These are phyloP conservation scores for Xanthia icteritia DNA, from an alignment of 2,888 invertebrate species.

Conservation along the genomic window DNA sequence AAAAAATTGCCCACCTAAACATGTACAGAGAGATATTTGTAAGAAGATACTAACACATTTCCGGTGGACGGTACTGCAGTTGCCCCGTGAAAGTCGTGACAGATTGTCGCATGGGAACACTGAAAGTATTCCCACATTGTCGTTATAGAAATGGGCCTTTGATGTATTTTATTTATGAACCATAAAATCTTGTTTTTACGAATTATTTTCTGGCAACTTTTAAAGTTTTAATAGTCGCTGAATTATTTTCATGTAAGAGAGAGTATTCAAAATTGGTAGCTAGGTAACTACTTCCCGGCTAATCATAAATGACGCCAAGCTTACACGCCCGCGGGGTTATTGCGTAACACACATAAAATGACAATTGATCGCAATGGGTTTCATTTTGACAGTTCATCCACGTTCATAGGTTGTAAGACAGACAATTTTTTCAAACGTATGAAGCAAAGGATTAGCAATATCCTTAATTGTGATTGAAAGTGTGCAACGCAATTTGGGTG, in stretches of 20 bases:
- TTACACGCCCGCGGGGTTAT: neutral
- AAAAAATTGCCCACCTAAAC: neutral
- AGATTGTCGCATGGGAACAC: conserved; percentile 32
- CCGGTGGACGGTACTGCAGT: neutral
- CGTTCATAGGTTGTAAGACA: too few relatives aligned
- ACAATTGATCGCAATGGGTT: too few relatives aligned
- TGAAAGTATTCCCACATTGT: conserved; percentile 43
- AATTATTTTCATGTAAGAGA: conserved; percentile 56
- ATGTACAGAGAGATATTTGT: neutral
- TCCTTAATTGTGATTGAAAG: too few relatives aligned
- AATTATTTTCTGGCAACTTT: conserved; percentile 59
- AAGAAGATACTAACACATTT: conserved; percentile 2
- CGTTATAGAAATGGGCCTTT: conserved; percentile 51
- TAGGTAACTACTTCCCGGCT: conserved; percentile 15
- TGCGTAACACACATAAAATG: too few relatives aligned
- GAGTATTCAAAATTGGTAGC: conserved; percentile 5
- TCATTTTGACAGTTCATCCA: too few relatives aligned
- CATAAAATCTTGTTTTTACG: conserved; percentile 60
- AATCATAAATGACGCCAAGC: neutral
- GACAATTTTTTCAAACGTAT: too few relatives aligned
- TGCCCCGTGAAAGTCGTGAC: conserved; percentile 13
- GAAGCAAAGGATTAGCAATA: too few relatives aligned
- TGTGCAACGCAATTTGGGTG: too few relatives aligned
- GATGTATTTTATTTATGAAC: conserved; percentile 63
- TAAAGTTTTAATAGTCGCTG: conserved; percentile 54